These are phyloP conservation scores for Trichoplusia ni DNA, from an alignment of 1,140 invertebrate species.

Conservation along the genomic window DNA sequence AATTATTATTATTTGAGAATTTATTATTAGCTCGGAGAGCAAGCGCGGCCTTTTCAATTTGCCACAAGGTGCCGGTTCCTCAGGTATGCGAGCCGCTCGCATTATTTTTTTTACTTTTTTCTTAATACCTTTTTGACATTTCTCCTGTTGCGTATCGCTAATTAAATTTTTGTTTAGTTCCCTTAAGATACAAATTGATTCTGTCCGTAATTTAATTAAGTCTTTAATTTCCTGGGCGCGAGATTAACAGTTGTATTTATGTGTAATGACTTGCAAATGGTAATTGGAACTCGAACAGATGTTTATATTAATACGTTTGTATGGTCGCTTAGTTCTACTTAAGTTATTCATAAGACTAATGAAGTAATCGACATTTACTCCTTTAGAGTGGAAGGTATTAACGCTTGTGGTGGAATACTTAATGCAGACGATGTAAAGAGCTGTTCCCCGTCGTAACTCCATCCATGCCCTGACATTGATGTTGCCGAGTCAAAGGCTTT, in stretches of 20 bases:
- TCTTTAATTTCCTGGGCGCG: conserved; percentile 36
- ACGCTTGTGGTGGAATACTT: neutral
- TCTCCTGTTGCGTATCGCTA: conserved; percentile 63
- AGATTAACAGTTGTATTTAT: conserved; percentile 31
- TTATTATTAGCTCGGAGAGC: conserved; percentile 74
- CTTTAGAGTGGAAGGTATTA: neutral
- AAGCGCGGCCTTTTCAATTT: conserved; percentile 79
- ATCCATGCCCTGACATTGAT: neutral
- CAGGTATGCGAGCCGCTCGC: conserved; percentile 56
- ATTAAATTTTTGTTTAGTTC: conserved; percentile 66
- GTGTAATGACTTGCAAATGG: conserved; percentile 31
- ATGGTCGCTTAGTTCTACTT: conserved; percentile 8
- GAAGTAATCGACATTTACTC: conserved; percentile 22
- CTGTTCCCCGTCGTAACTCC: neutral
- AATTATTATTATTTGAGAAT: conserved; percentile 81
- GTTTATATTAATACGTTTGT: conserved; percentile 25
- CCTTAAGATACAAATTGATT: conserved; percentile 69
- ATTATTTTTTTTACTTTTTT: conserved; percentile 55
- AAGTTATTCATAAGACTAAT: conserved; percentile 26
- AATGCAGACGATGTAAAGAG: neutral
- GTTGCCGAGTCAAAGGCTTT: neutral
- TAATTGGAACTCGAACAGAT: conserved; percentile 34
- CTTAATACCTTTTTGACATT: conserved; percentile 66
- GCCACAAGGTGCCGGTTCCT: conserved; percentile 64
- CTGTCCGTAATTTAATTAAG: conserved; percentile 62